These are phyloP conservation scores for Tachystola acroxantha DNA, from an alignment of 2,888 invertebrate species.

Conservation along the genomic window DNA sequence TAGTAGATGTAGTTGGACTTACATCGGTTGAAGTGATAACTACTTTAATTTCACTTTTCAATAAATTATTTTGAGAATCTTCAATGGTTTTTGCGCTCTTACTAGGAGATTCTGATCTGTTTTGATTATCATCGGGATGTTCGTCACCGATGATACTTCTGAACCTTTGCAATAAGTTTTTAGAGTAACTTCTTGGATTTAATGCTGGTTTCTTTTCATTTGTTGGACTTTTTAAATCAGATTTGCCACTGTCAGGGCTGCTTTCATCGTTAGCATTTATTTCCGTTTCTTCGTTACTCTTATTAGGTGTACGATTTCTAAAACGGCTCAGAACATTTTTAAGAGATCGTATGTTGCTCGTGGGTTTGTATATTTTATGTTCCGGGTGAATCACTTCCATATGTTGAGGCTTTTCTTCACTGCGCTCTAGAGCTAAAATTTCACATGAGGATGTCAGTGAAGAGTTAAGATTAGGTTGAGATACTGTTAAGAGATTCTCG, in stretches of 20 bases:
- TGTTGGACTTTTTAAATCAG: conserved; percentile 58
- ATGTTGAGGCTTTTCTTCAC: conserved; percentile 58
- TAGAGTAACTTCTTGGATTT: conserved; percentile 67
- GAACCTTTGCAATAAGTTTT: conserved; percentile 67
- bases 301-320: conserved; percentile 59
- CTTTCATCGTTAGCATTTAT: conserved; percentile 64
- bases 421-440: conserved; percentile 63
- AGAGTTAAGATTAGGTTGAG: conserved; percentile 66
- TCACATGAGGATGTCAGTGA: conserved; percentile 78
- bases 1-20: conserved; percentile 48
- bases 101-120: conserved; percentile 32
- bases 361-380: conserved; percentile 87
- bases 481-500: conserved; percentile 45
- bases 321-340: conserved; percentile 78
- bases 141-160: conserved; percentile 73
- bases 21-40: conserved; percentile 56
- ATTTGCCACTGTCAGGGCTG: conserved; percentile 49
- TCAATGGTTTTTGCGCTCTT: conserved; percentile 28
- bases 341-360: conserved; percentile 72
- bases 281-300: conserved; percentile 52
- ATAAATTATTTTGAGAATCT: conserved; percentile 30
- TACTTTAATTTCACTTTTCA: conserved; percentile 56
- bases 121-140: conserved; percentile 55
- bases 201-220: conserved; percentile 60
- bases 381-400: conserved; percentile 83